A percentile compares a stretch with the other conserved stretches of the same genome.
Conservation (phyloP, 2,113 vertebrate genomes). For the Elgaria multicarinata region DNA sequence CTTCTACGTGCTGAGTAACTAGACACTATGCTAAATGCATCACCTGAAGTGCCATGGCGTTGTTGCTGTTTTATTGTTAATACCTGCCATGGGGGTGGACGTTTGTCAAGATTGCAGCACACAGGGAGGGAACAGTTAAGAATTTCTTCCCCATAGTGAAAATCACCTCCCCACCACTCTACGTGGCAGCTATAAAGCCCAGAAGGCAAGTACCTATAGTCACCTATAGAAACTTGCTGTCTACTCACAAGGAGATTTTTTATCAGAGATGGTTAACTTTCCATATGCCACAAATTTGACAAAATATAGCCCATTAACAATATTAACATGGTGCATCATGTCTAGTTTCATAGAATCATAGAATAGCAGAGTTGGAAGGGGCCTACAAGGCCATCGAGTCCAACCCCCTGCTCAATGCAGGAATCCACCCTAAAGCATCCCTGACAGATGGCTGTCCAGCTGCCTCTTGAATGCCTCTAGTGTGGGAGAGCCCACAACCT, state of each 20-base stretch:
- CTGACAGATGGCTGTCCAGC: no score
- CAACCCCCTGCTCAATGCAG: no score
- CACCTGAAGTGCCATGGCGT: background rate
- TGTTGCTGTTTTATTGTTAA: background rate
- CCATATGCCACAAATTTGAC: background rate
- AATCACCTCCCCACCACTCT: no score
- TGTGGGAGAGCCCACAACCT: no score
- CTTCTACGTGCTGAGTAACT: background rate
- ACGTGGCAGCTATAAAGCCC: background rate
- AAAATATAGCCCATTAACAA: background rate
- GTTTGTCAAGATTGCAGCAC: background rate
- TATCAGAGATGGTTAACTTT: background rate
- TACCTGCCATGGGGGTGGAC: background rate
- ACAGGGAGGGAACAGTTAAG: no score
- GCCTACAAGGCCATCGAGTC: no score
- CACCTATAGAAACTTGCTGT: background rate
- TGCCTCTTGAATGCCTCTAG: no score
- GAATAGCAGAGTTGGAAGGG: no score
- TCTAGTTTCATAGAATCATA: no score
- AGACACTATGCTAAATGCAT: background rate
- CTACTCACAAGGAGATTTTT: background rate
- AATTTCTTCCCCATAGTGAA: background rate
- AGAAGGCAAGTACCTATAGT: background rate
- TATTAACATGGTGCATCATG: no score
- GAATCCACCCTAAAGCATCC: no score